Percentiles rank a stretch among this genome's conserved stretches.
Conservation (phyloP, 2,113 vertebrate genomes). For the Neotragus moschatus region DNA sequence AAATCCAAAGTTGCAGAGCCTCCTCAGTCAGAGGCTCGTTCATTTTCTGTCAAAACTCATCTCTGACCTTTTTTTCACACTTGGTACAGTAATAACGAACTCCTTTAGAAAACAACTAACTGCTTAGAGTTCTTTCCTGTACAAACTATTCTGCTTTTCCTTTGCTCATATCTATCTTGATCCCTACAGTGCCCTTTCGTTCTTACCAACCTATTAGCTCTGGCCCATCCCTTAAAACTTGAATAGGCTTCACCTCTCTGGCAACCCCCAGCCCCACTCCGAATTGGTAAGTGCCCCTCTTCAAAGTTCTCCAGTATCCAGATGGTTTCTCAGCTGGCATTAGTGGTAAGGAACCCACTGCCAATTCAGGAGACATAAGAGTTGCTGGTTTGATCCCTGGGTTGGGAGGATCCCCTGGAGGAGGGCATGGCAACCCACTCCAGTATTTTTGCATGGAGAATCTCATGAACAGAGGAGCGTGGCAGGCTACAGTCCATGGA, state of each 20-base stretch:
- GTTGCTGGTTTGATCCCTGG: neutral
- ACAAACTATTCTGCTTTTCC: neutral
- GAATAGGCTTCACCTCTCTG: neutral
- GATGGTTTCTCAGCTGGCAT: neutral
- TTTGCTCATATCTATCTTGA: accelerated
- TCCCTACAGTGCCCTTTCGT: neutral
- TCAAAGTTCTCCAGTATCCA: neutral
- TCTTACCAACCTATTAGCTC: neutral
- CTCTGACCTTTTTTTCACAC: neutral
- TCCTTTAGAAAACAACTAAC: neutral
- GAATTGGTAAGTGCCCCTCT: neutral
- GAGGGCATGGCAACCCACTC: neutral
- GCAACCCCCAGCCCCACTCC: neutral
- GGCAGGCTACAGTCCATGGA: neutral
- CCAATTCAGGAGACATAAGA: neutral
- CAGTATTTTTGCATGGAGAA: neutral
- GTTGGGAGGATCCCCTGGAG: neutral
- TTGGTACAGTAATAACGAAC: neutral
- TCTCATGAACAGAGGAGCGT: neutral
- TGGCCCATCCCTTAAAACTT: neutral
- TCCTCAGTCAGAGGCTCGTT: neutral
- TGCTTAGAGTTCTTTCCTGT: neutral
- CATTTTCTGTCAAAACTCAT: neutral
- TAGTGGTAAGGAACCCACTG: neutral
- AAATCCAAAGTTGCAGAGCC: neutral